A percentile compares a stretch with the other conserved stretches of the same genome.
These are phyloP conservation scores for Leucozona laternaria DNA, from an alignment of 2,888 invertebrate species.

Conservation along the genomic window DNA sequence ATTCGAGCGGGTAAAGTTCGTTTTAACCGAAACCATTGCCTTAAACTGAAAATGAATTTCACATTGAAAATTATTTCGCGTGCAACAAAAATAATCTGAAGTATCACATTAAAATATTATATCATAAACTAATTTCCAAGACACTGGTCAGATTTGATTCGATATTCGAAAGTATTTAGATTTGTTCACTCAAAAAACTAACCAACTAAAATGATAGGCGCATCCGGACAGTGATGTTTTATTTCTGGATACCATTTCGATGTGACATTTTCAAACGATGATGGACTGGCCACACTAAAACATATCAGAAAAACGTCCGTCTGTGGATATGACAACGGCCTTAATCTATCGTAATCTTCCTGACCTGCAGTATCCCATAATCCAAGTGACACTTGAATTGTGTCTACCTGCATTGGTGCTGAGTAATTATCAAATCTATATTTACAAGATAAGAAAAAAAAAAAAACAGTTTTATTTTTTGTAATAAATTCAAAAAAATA, in stretches of 20 bases:
- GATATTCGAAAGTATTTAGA: too few relatives aligned
- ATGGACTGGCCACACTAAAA: slow-evolving; percentile 99
- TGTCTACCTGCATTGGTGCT: slow-evolving; percentile 99
- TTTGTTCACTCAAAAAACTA: too few relatives aligned
- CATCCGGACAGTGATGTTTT: slow-evolving; percentile 99
- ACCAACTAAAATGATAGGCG: slow-evolving; percentile 99
- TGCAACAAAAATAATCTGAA: too few relatives aligned
- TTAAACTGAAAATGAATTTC: too few relatives aligned
- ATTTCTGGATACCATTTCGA: slow-evolving; percentile 99
- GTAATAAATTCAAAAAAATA: slow-evolving; percentile 5
- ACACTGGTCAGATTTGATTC: too few relatives aligned
- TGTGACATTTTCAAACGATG: slow-evolving; percentile 99
- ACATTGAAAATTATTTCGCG: too few relatives aligned
- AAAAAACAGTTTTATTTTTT: neutral
- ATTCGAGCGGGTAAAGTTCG: too few relatives aligned
- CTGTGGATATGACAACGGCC: slow-evolving; percentile 98
- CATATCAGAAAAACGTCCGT: slow-evolving; percentile 99
- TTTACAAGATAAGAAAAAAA: slow-evolving; percentile 32
- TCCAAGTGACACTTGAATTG: slow-evolving; percentile 97
- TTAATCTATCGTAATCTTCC: slow-evolving; percentile 97
- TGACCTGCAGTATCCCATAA: slow-evolving; percentile 98
- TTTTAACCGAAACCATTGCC: too few relatives aligned
- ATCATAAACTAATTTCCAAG: too few relatives aligned
- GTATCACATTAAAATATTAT: too few relatives aligned
- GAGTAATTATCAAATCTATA: slow-evolving; percentile 98